A percentile compares a stretch with the other conserved stretches of the same genome.
Evolutionary conservation across 1,140 invertebrate species (phyloP).

Genomic region (Parapsyche elsis): DNA sequence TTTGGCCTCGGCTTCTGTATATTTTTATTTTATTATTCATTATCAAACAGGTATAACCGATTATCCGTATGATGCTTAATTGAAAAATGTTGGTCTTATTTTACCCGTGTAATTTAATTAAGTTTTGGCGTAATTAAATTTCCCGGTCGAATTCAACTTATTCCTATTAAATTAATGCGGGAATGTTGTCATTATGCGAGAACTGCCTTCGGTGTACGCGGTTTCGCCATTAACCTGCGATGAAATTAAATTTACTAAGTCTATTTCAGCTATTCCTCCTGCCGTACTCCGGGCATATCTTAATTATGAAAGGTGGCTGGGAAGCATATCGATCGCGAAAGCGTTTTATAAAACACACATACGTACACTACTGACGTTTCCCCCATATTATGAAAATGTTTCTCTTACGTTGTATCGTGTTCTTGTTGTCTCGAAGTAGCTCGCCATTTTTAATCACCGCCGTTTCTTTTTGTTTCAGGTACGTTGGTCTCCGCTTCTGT

Average conservation of each 20-base stretch:
- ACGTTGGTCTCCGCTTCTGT: not conserved
- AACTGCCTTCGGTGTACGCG: slow-evolving; percentile 29
- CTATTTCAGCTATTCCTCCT: slow-evolving; percentile 20
- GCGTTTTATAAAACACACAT: not conserved
- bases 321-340: not conserved
- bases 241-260: slow-evolving; percentile 43
- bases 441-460: slow-evolving; percentile 19
- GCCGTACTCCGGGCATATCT: not conserved
- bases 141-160: slow-evolving; percentile 13
- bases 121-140: slow-evolving; percentile 9
- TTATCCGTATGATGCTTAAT: too few species aligned
- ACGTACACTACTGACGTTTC: not conserved
- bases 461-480: slow-evolving; percentile 39
- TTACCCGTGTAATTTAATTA: slow-evolving; percentile 15
- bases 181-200: slow-evolving; percentile 39
- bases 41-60: too few species aligned
- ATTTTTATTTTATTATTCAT: not conserved
- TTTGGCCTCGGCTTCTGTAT: not conserved
- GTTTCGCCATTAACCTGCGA: slow-evolving; percentile 41
- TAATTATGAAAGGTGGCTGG: slow-evolving; percentile 34
- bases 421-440: not conserved
- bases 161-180: slow-evolving; percentile 30
- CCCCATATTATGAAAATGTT: not conserved
- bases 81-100: not conserved
- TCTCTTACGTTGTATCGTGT: not conserved